Conservation (phyloP, 2,888 invertebrate species). For the Acrocera orbiculus region DNA sequence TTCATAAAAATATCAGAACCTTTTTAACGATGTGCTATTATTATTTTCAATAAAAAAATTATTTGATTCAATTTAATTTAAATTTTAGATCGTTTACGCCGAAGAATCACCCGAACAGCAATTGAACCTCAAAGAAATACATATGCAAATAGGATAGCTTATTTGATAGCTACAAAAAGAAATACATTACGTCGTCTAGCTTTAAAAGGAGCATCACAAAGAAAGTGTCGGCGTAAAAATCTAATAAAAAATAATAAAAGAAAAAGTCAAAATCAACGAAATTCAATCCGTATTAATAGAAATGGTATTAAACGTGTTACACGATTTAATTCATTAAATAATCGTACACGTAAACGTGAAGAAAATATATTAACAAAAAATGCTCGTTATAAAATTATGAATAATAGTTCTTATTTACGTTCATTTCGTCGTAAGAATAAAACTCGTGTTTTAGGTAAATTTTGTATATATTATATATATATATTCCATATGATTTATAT, state of each 20-base stretch:
- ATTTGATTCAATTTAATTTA: neutral
- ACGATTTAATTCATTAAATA: conserved; percentile 9
- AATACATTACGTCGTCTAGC: conserved; percentile 46
- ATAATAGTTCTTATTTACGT: conserved; percentile 5
- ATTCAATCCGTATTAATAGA: conserved; percentile 7
- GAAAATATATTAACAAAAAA: conserved; percentile 8
- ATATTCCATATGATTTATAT: no score
- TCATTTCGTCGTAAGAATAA: conserved; percentile 8
- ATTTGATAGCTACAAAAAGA: conserved; percentile 53
- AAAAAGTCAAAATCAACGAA: conserved; percentile 11
- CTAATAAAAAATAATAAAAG: conserved; percentile 10
- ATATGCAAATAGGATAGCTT: conserved; percentile 50
- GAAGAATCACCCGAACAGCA: conserved; percentile 29
- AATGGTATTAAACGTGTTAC: conserved; percentile 11
- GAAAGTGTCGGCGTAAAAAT: conserved; percentile 19
- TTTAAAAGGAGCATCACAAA: conserved; percentile 33
- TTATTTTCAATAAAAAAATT: neutral
- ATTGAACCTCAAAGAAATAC: conserved; percentile 28
- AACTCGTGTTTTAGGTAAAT: conserved; percentile 4
- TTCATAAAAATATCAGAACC: no score
- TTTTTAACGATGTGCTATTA: no score
- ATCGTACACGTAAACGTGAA: conserved; percentile 9
- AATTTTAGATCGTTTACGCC: conserved; percentile 28
- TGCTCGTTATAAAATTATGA: conserved; percentile 2
- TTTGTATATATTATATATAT: no score